These are phyloP conservation scores for Misgurnus mizolepis DNA, from an alignment of 2,113 vertebrate species.

Conservation along the genomic window DNA sequence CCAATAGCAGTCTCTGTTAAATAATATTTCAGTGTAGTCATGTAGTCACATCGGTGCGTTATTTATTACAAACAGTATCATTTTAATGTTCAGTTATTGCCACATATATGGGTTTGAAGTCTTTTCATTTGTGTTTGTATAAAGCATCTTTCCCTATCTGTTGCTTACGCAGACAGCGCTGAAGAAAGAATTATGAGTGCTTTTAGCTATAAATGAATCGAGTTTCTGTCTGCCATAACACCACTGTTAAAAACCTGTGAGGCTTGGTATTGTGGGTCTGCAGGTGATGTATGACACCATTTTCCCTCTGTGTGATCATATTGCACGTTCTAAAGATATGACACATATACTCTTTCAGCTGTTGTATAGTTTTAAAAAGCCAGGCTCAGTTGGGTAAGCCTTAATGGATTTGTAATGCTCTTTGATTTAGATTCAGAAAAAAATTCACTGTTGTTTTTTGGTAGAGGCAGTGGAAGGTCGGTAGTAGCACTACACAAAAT, in stretches of 20 bases:
- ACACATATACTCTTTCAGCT: conserved; percentile 4
- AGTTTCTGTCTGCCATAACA: conserved; percentile 24
- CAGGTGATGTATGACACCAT: not conserved
- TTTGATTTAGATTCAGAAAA: conserved; percentile 6
- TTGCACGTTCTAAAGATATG: not conserved
- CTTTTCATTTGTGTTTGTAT: not conserved
- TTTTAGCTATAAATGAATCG: conserved; percentile 3
- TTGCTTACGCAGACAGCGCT: not conserved
- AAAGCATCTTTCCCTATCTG: not conserved
- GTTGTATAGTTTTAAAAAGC: conserved; percentile 10
- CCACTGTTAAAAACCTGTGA: not conserved
- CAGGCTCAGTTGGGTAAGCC: not conserved
- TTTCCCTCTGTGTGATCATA: not conserved
- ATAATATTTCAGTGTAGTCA: too few relatives aligned
- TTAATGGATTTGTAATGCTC: conserved; percentile 16
- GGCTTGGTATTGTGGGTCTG: not conserved
- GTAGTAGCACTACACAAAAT: not conserved
- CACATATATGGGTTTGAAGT: not conserved
- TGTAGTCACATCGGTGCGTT: too few relatives aligned
- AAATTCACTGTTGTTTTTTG: not conserved
- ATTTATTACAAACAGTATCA: too few relatives aligned
- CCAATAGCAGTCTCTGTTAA: too few relatives aligned
- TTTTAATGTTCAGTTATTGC: too few relatives aligned
- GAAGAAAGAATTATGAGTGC: not conserved
- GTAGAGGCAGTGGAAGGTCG: not conserved